Conservation (phyloP, 2,113 vertebrate genomes). For the Austrofundulus limnaeus region DNA sequence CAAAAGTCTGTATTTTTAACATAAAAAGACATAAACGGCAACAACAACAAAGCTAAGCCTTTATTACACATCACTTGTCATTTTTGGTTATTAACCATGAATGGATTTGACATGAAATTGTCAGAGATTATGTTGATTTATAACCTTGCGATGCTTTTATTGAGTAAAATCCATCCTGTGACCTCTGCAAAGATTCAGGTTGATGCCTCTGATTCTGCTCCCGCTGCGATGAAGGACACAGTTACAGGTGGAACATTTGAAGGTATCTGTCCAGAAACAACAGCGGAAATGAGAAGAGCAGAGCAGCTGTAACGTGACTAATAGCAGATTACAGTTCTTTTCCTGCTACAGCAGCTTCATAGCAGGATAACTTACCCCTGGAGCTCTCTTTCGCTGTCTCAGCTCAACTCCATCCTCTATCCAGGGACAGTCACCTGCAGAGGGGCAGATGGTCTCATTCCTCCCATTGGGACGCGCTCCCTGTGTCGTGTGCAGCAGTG, state of each 20-base stretch:
- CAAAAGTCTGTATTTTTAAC: too few relatives aligned
- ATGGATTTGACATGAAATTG: too few relatives aligned
- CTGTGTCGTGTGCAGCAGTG: slow-evolving; percentile 38
- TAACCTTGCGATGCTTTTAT: too few relatives aligned
- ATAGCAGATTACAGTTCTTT: slow-evolving; percentile 45
- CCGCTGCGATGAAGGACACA: background rate
- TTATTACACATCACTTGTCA: too few relatives aligned
- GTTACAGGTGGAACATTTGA: slow-evolving; percentile 30
- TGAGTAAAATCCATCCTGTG: too few relatives aligned
- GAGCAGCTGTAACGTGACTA: slow-evolving; percentile 31
- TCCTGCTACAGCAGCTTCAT: slow-evolving; percentile 57
- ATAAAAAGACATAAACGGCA: too few relatives aligned
- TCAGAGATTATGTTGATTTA: too few relatives aligned
- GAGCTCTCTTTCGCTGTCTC: slow-evolving; percentile 73
- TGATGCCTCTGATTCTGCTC: background rate
- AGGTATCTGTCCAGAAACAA: slow-evolving; percentile 18
- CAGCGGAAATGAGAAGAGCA: slow-evolving; percentile 8
- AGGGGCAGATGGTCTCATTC: slow-evolving; percentile 77
- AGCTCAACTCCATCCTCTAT: slow-evolving; percentile 71
- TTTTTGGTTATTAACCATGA: too few relatives aligned
- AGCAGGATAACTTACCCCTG: slow-evolving; percentile 61
- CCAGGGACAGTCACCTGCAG: slow-evolving; percentile 73
- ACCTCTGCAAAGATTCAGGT: background rate
- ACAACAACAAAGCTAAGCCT: too few relatives aligned
- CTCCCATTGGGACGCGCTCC: slow-evolving; percentile 57